These are phyloP conservation scores for Uria lomvia DNA, from an alignment of 2,113 vertebrate species.

Conservation along the genomic window DNA sequence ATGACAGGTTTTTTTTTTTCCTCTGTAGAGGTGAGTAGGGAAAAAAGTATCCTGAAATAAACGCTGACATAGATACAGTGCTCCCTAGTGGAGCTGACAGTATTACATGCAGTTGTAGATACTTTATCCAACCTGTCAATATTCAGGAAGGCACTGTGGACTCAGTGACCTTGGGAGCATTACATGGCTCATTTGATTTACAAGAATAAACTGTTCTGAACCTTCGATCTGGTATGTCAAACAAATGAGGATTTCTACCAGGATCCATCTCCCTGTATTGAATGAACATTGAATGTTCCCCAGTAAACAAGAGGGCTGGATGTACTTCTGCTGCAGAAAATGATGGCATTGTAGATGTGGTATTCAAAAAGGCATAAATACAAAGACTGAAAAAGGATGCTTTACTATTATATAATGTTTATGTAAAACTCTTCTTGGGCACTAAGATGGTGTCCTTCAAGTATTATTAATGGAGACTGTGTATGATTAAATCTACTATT, in stretches of 20 bases:
- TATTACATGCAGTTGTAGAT: not conserved
- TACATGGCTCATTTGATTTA: not conserved
- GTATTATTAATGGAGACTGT: not conserved
- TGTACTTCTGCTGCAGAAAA: not conserved
- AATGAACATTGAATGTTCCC: not conserved
- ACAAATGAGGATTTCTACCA: not conserved
- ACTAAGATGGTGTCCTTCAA: not conserved
- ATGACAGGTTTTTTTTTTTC: not conserved
- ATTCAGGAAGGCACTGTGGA: not conserved
- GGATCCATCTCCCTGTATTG: not conserved
- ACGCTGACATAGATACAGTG: not conserved
- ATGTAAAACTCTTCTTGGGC: not conserved
- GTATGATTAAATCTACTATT: not conserved
- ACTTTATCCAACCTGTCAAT: not conserved
- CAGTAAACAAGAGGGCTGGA: not conserved
- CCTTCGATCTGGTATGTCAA: not conserved
- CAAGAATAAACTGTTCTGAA: not conserved
- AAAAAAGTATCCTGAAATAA: not conserved
- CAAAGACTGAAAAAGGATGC: not conserved
- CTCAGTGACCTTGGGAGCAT: constrained; percentile 11
- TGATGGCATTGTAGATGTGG: not conserved
- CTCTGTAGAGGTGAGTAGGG: not conserved
- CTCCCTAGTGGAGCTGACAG: not conserved
- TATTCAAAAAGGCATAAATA: not conserved
- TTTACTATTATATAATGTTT: not conserved